Percentiles rank a stretch among this genome's conserved stretches.
These are phyloP conservation scores for Dolichopus griseipennis DNA, from an alignment of 2,888 invertebrate species.

Conservation along the genomic window DNA sequence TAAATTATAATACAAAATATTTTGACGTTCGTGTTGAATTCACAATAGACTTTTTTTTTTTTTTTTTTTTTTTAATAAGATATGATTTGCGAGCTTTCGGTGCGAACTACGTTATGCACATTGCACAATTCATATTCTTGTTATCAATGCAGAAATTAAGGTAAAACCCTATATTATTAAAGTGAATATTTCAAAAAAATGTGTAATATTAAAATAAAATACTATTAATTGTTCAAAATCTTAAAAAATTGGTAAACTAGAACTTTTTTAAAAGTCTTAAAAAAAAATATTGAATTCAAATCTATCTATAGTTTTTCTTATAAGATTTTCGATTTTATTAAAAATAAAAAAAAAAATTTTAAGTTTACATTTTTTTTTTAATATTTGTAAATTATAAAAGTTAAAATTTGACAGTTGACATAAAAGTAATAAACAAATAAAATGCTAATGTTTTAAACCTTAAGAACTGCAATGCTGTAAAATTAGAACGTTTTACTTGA, in stretches of 20 bases:
- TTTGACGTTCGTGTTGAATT: background rate
- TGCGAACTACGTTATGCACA: background rate
- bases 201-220: background rate
- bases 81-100: slow-evolving; percentile 5
- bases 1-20: background rate
- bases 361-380: background rate
- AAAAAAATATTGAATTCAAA: background rate
- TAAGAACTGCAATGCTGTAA: slow-evolving; percentile 5
- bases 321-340: background rate
- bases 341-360: background rate
- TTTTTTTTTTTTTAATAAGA: background rate
- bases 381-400: background rate
- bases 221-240: background rate
- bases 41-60: background rate
- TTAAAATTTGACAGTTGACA: slow-evolving; percentile 1
- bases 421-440: slow-evolving; percentile 1
- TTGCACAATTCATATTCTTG: slow-evolving; percentile 3
- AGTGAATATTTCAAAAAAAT: background rate
- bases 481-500: background rate
- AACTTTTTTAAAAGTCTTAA: background rate
- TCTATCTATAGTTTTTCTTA: background rate
- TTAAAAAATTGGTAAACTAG: no score
- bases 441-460: background rate
- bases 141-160: background rate
- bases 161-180: background rate